Conservation (phyloP, 2,888 invertebrate species). For the Plagodis pulveraria region DNA sequence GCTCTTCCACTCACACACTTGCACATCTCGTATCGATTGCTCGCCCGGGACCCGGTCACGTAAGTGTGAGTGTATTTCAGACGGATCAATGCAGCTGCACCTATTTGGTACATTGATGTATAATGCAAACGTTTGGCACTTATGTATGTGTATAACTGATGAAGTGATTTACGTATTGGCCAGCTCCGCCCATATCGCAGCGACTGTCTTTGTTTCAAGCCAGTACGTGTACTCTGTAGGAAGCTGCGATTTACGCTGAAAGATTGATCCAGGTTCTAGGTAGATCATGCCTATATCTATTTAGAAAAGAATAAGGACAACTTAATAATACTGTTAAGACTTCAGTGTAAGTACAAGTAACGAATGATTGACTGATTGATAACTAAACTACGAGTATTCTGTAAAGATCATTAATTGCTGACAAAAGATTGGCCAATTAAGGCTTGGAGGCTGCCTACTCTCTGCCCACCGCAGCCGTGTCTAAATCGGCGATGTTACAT, state of each 20-base stretch:
- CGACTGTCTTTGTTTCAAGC: conserved; percentile 7
- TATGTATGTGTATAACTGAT: conserved; percentile 24
- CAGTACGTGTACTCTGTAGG: neutral
- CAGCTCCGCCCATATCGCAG: conserved; percentile 3
- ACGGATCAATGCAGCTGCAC: conserved; percentile 43
- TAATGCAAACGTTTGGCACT: conserved; percentile 31
- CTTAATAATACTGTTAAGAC: conserved; percentile 10
- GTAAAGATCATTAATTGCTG: conserved; percentile 28
- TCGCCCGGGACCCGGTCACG: conserved; percentile 25
- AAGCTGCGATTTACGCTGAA: conserved; percentile 1
- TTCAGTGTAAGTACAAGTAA: conserved; percentile 7
- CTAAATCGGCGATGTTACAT: conserved; percentile 38
- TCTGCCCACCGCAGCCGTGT: conserved; percentile 35
- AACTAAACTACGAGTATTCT: conserved; percentile 17
- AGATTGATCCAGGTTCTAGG: too few species aligned
- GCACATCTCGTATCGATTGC: conserved; percentile 31
- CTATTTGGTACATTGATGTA: conserved; percentile 35
- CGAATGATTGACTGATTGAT: conserved; percentile 21
- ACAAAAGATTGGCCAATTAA: conserved; percentile 33
- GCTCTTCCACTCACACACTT: conserved; percentile 31
- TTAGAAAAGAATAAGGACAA: neutral
- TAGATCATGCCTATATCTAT: conserved; percentile 10
- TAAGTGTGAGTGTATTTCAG: conserved; percentile 31
- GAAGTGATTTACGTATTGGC: conserved; percentile 18
- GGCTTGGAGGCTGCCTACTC: conserved; percentile 32